phyloP scores from a whole-genome alignment of 2,797 vertebrate species.

The Lerista edwardsae region DNA sequence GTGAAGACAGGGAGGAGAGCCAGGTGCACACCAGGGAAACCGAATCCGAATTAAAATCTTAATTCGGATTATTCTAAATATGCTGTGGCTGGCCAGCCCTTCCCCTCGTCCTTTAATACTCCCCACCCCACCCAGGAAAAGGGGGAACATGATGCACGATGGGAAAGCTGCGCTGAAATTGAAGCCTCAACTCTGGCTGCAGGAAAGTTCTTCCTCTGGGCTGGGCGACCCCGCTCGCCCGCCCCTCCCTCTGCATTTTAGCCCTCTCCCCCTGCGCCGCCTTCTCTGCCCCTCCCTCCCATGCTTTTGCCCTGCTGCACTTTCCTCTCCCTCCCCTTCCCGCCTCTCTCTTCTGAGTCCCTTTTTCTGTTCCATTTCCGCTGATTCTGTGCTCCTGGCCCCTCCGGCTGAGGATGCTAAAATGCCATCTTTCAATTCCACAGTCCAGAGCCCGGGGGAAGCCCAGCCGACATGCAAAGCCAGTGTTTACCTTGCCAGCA shows the following conservation, averaged over 20 bases:
- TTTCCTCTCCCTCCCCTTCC: neutral
- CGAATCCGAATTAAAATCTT: neutral
- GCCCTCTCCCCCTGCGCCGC: no score
- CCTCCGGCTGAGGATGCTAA: no score
- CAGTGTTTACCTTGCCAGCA: no score
- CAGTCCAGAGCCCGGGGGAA: neutral
- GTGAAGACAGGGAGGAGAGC: no score
- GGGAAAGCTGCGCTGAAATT: no score
- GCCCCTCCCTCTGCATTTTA: no score
- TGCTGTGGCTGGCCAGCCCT: neutral
- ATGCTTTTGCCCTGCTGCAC: neutral
- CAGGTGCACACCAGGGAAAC: neutral
- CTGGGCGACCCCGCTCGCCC: no score
- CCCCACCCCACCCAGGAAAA: neutral
- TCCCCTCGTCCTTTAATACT: neutral
- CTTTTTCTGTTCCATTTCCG: neutral
- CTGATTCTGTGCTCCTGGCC: no score
- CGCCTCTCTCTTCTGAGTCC: neutral
- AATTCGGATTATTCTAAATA: neutral
- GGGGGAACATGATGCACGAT: no score
- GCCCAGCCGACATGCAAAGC: neutral
- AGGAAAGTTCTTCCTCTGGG: no score
- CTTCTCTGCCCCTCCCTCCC: neutral
- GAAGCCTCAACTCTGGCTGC: no score
- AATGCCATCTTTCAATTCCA: neutral